These are phyloP conservation scores for Petrocephalus sullivani DNA, from an alignment of 2,797 vertebrate species.

Conservation along the genomic window DNA sequence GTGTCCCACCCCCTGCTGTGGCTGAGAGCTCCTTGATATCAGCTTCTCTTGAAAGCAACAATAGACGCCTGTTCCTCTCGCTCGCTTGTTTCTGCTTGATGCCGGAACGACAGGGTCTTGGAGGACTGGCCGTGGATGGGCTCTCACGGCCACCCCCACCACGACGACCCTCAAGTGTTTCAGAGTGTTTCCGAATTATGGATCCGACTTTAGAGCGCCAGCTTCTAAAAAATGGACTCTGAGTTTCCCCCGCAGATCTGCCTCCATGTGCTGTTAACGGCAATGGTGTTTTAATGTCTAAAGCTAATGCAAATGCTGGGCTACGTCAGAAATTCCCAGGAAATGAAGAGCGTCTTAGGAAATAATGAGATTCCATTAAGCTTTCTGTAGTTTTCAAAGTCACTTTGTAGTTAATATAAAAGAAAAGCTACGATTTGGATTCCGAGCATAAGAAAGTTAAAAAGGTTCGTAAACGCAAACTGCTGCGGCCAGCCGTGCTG, in stretches of 20 bases:
- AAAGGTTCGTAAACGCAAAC: constrained; percentile 7
- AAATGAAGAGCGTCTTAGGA: neutral
- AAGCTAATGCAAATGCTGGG: neutral
- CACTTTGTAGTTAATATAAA: constrained; percentile 14
- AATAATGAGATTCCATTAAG: constrained; percentile 18
- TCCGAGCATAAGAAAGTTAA: neutral
- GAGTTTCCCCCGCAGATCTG: neutral
- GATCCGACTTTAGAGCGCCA: neutral
- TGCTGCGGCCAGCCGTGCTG: neutral
- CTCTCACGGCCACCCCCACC: constrained; percentile 23
- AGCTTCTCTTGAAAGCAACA: constrained; percentile 24
- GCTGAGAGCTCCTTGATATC: constrained; percentile 15
- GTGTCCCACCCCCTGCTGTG: neutral
- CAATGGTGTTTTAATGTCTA: neutral
- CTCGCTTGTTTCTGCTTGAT: constrained; percentile 28
- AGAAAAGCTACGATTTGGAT: neutral
- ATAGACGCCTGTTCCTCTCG: constrained; percentile 4
- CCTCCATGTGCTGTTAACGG: neutral
- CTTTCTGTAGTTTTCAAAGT: constrained; percentile 16
- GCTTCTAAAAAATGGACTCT: neutral
- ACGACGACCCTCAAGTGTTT: constrained; percentile 28
- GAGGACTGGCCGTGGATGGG: constrained; percentile 26
- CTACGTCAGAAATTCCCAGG: neutral
- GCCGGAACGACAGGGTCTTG: constrained; percentile 35
- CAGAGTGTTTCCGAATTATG: neutral